Conservation (phyloP, 2,797 vertebrate genomes). For the Eleutherodactylus coqui region DNA sequence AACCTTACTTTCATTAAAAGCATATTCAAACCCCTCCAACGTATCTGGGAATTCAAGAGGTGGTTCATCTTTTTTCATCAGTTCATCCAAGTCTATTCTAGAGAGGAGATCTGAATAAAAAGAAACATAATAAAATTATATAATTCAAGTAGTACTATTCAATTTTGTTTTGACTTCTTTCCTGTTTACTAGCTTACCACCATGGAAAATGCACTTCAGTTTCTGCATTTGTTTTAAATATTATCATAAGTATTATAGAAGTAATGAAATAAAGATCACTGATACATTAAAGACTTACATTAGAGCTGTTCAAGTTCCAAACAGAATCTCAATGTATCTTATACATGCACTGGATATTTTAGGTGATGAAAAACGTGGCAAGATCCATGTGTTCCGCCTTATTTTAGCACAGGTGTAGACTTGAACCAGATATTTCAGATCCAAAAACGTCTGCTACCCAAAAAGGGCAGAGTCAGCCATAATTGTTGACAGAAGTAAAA, state of each 20-base stretch:
- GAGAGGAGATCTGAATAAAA: constrained; percentile 88
- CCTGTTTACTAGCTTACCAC: neutral
- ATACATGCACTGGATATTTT: too few relatives aligned
- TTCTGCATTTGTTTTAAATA: neutral
- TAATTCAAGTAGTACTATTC: neutral
- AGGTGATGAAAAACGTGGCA: too few relatives aligned
- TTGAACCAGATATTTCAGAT: neutral
- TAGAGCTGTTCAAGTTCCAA: too few relatives aligned
- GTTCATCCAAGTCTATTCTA: constrained; percentile 95
- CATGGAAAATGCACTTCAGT: neutral
- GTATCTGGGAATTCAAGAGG: constrained; percentile 94
- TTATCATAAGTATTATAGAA: too few relatives aligned
- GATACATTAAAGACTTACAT: too few relatives aligned
- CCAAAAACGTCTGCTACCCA: neutral
- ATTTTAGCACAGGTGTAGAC: too few relatives aligned
- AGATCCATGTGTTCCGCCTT: too few relatives aligned
- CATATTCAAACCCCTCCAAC: constrained; percentile 94
- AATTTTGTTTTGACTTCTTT: too few relatives aligned
- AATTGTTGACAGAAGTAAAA: neutral
- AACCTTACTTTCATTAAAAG: constrained; percentile 96
- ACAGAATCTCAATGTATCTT: too few relatives aligned
- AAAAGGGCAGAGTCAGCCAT: neutral
- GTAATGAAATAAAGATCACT: too few relatives aligned
- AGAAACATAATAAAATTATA: constrained; percentile 18
- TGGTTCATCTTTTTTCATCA: constrained; percentile 99